Conservation (phyloP, 2,113 vertebrate genomes). For the Globicephala melas region DNA sequence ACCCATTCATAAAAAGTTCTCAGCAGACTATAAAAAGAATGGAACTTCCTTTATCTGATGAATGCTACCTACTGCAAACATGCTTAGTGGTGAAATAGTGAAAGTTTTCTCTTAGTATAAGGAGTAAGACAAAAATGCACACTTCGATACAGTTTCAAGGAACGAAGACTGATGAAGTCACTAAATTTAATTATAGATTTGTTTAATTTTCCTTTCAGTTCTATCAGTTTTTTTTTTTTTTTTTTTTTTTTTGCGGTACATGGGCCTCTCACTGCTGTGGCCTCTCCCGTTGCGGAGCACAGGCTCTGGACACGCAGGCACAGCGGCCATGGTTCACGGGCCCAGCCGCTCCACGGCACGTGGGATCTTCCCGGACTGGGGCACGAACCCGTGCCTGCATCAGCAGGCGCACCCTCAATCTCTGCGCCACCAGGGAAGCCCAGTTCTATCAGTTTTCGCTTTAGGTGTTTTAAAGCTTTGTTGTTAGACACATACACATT, state of each 20-base stretch:
- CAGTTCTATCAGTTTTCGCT: background rate
- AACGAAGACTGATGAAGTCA: background rate
- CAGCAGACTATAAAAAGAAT: background rate
- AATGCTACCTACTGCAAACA: background rate
- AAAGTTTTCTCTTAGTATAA: background rate
- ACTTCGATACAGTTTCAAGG: no score
- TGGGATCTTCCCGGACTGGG: no score
- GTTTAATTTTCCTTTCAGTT: background rate
- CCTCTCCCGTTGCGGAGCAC: no score
- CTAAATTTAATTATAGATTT: background rate
- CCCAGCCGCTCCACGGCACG: no score
- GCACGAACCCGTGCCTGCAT: no score
- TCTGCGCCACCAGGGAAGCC: no score
- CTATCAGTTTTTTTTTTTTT: background rate
- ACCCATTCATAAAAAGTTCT: background rate
- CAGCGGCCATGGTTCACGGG: no score
- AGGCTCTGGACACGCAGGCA: no score
- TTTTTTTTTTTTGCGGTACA: no score
- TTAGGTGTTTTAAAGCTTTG: background rate
- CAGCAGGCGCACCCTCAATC: no score
- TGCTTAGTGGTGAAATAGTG: rapidly evolving
- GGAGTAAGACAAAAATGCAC: background rate
- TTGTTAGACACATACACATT: background rate
- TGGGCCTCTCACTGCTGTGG: no score
- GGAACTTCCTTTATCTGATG: no score